Base-by-base conservation (phyloP, 2,888 invertebrate genomes). In the Hofmannophila pseudospretella region DNA sequence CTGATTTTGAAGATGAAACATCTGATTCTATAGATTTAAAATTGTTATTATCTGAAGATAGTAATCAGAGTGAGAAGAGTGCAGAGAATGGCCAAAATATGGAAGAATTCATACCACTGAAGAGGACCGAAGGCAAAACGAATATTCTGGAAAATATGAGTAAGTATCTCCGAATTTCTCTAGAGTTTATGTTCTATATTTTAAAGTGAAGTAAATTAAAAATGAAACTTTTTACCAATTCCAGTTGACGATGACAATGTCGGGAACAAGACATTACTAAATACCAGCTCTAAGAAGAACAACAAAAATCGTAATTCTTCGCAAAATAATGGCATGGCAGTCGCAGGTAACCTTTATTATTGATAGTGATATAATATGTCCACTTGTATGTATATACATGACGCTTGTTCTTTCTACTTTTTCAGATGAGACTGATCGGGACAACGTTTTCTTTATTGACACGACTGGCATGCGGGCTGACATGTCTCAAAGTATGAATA, bases 41-140 rank as follows among this genome's bases (percentile, higher is more conserved):
- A 41, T 53, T 84, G 19, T 47, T 85, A 8, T 81, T 85, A 46
- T 66, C 78, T 41, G 82, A 84, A 51, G 77, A 82, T 14, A 82
- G 79, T 39, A 71, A 63, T 47, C 71, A 67, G 32, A 66, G 64
- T 54, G 65, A 60, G 20, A 45, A 57, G 5, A 53, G 45, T 11
- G 39, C 38, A 14, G 43, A 34, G 20, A 52, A 49, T 11, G 38
- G 45, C 7, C 47, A 40, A 34, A 37, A 35, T 19, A 28, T 40
- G 29, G 64, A 68, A 12, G 45, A 56, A 4, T 67, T 66, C 43
- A 78, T 80, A 49, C 73, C 78, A 12, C 41, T 80, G 8, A 80
- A 74, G 39, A 66, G 56, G 51, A 56, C 63, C 38, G 63, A 58
- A 32, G 78, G 59, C 4, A 75, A 73, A 54, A 79, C 68, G 1